Base-by-base conservation (phyloP, 2,797 vertebrate species). In the Tenualosa thibaudeaui region DNA sequence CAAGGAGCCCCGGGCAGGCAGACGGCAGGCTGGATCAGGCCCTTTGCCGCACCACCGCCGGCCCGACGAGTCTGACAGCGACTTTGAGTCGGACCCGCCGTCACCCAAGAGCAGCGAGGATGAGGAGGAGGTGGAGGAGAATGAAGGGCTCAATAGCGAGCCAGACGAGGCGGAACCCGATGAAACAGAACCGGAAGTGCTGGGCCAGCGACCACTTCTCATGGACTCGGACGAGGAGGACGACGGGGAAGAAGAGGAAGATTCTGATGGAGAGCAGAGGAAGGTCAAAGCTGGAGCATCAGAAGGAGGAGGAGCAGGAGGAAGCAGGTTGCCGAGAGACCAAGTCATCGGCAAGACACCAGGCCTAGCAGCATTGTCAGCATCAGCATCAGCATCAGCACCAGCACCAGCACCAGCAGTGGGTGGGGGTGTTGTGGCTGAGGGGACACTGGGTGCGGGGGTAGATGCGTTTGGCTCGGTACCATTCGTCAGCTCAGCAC, bases 91-190 rank as follows among this genome's bases (percentile, higher is more conserved):
- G 0, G 98, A 99, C 85, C 97, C 98, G 5, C 97, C 98, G 12
- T 99, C 98, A 24, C 96, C 97, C 0, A 98, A 98, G 90, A 99
- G 98, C 93, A 99, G 98, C 0, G 98, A 99, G 88, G 98, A 97
- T 0, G 96, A 97, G 15, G 94, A 96, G 3, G 95, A 92, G 50
- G 94, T 95, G 46, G 97, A 98, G 31, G 97, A 99, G 31, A 97
- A 99, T 0, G 98, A 98, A 83, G 95, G 91, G 19, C 94, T 97
- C 85, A 98, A 96, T 82, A 97, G 96, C 1, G 98, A 97, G 83
- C 97, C 95, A 0, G 97, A 95, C 0, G 97, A 97, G 81, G 95
- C 94, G 0, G 96, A 97, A 75, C 93, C 93, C 0, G 96, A 97
- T 0, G 97, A 97, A 78, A 95, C 94, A 0, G 96, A 97, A 71